Evolutionary conservation across 2,888 invertebrate species (phyloP).

Genomic region (Sclerodermus sp.): DNA sequence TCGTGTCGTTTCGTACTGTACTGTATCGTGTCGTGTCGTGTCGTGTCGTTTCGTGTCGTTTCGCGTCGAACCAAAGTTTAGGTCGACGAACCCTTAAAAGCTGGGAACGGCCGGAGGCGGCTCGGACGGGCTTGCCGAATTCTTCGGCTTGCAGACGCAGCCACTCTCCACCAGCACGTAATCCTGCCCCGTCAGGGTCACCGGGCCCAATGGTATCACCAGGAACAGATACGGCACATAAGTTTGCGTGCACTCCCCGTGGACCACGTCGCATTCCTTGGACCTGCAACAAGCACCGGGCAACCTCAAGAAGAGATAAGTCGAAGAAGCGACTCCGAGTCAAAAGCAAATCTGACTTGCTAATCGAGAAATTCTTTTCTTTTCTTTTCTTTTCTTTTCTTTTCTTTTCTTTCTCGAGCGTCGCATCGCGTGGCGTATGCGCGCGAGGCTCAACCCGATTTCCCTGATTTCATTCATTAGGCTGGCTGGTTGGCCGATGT

Average conservation of each 20-base stretch:
- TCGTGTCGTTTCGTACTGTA: no score
- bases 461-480: constrained; percentile 11
- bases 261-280: constrained; percentile 84
- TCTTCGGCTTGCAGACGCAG: constrained; percentile 81
- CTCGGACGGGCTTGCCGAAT: constrained; percentile 42
- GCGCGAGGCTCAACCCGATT: constrained; percentile 4
- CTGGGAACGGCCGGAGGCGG: constrained; percentile 41
- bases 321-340: no score
- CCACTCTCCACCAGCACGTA: constrained; percentile 94
- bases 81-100: constrained; percentile 34
- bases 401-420: no score
- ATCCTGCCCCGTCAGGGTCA: constrained; percentile 88
- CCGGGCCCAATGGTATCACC: constrained; percentile 87
- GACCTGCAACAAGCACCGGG: constrained; percentile 73
- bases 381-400: no score
- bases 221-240: constrained; percentile 89
- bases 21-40: no score
- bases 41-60: background rate
- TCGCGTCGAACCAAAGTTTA: background rate
- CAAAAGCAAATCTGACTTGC: no score
- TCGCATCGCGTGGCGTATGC: no score
- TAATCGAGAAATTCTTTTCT: no score
- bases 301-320: no score
- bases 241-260: constrained; percentile 89
- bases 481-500: background rate